A percentile compares a stretch with the other conserved stretches of the same genome.
phyloP scores from a whole-genome alignment of 23 tunicate genomes.

The Trididemnum miniatum region DNA sequence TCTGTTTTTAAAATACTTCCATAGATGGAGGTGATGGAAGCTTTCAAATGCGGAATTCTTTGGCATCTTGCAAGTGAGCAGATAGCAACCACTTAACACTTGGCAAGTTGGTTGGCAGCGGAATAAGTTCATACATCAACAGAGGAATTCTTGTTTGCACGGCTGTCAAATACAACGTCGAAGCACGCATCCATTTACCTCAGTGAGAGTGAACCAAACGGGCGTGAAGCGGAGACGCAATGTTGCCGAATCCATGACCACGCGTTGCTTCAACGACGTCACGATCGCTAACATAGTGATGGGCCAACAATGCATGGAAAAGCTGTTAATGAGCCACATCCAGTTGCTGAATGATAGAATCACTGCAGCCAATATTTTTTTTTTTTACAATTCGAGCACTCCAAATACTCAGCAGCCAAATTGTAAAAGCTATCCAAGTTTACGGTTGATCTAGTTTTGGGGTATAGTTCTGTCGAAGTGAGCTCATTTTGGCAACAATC shows the following conservation, averaged over 20 bases:
- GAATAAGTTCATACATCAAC: not conserved
- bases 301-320: slow-evolving; percentile 12
- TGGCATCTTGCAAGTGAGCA: slow-evolving; percentile 6
- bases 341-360: not conserved
- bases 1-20: slow-evolving; percentile 45
- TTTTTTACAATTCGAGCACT: slow-evolving; percentile 6
- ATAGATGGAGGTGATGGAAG: slow-evolving; percentile 22
- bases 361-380: not conserved
- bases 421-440: slow-evolving; percentile 12
- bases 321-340: not conserved
- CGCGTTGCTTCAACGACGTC: slow-evolving; percentile 12
- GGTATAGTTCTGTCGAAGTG: not conserved
- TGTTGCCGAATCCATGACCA: slow-evolving; percentile 6
- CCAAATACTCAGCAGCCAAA: slow-evolving; percentile 8
- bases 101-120: not conserved
- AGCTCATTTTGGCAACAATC: not conserved
- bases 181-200: not conserved
- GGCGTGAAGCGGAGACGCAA: not conserved
- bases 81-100: slow-evolving; percentile 27
- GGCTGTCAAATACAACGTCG: not conserved
- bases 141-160: not conserved
- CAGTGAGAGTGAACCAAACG: not conserved
- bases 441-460: not conserved
- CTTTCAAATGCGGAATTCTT: slow-evolving; percentile 16
- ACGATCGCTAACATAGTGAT: not conserved